These are phyloP conservation scores for Ammospiza maritima DNA, from an alignment of 2,797 vertebrate genomes.

Conservation along the genomic window DNA sequence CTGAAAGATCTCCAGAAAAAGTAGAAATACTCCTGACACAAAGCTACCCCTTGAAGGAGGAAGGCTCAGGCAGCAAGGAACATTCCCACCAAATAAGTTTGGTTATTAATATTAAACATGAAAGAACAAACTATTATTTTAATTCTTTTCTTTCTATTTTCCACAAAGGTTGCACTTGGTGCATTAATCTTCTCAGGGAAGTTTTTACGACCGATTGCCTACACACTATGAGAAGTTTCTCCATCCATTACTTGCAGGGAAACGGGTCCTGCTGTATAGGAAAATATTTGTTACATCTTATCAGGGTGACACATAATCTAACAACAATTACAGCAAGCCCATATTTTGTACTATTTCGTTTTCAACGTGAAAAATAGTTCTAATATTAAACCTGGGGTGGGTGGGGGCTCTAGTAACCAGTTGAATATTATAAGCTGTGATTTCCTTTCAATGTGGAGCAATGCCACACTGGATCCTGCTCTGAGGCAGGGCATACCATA, in stretches of 20 bases:
- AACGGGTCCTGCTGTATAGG: constrained; percentile 75
- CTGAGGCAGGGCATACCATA: neutral
- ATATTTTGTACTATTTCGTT: constrained; percentile 82
- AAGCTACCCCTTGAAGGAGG: neutral
- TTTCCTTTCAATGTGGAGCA: neutral
- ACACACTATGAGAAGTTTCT: constrained; percentile 79
- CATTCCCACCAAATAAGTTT: neutral
- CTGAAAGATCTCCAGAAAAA: neutral
- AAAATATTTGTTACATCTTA: constrained; percentile 88
- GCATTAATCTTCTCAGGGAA: constrained; percentile 81
- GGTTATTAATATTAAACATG: constrained; percentile 56
- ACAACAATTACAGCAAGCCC: constrained; percentile 85
- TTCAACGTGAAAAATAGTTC: constrained; percentile 76
- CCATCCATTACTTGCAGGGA: constrained; percentile 81
- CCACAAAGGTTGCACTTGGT: constrained; percentile 67
- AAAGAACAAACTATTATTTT: constrained; percentile 67
- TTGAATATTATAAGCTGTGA: constrained; percentile 63
- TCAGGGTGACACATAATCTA: constrained; percentile 87
- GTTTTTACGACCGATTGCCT: constrained; percentile 82
- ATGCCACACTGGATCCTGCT: neutral
- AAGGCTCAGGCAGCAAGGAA: neutral
- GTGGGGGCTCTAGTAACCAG: constrained; percentile 61
- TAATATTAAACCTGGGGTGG: constrained; percentile 73
- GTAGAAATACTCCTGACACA: neutral
- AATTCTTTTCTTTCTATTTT: constrained; percentile 70